Evolutionary conservation across 2,888 invertebrate genomes (phyloP).

Genomic region (Drosophila austrosaltans): DNA sequence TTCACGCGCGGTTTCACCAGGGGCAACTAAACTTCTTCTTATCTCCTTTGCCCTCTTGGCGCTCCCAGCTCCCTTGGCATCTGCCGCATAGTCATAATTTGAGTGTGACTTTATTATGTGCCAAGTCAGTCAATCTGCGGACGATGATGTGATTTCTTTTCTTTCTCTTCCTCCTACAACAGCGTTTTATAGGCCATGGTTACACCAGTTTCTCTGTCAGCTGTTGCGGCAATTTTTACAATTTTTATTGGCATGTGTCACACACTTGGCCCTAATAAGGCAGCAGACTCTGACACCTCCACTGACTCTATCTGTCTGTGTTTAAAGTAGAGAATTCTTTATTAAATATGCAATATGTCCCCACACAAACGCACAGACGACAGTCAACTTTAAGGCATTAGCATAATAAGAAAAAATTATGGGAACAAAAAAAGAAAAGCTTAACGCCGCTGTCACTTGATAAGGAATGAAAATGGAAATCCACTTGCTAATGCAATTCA

Average conservation of each 20-base stretch:
- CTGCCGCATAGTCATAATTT: constrained; percentile 65
- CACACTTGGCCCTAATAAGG: constrained; percentile 44
- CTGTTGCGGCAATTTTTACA: constrained; percentile 49
- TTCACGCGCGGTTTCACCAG: constrained; percentile 72
- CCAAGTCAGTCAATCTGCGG: constrained; percentile 77
- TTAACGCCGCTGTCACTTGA: constrained; percentile 60
- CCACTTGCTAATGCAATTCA: constrained; percentile 66
- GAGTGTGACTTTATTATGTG: constrained; percentile 77
- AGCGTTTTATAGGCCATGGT: constrained; percentile 31
- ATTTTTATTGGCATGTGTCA: constrained; percentile 74
- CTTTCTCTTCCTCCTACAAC: constrained; percentile 15
- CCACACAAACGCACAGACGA: constrained; percentile 7
- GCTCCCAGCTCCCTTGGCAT: constrained; percentile 42
- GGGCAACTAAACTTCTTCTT: constrained; percentile 47
- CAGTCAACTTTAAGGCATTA: constrained; percentile 56
- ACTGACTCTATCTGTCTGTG: background rate
- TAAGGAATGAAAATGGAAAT: constrained; percentile 65
- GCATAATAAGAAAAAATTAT: constrained; percentile 57
- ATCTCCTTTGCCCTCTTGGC: constrained; percentile 14
- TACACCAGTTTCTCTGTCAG: constrained; percentile 34
- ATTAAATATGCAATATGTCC: constrained; percentile 60
- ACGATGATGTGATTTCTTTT: constrained; percentile 49
- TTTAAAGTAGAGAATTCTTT: constrained; percentile 36
- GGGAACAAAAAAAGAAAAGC: constrained; percentile 17
- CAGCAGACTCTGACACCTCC: background rate